Base-by-base conservation (phyloP, 92 coral and sea anemone species). In the Epizoanthus scotinus region DNA sequence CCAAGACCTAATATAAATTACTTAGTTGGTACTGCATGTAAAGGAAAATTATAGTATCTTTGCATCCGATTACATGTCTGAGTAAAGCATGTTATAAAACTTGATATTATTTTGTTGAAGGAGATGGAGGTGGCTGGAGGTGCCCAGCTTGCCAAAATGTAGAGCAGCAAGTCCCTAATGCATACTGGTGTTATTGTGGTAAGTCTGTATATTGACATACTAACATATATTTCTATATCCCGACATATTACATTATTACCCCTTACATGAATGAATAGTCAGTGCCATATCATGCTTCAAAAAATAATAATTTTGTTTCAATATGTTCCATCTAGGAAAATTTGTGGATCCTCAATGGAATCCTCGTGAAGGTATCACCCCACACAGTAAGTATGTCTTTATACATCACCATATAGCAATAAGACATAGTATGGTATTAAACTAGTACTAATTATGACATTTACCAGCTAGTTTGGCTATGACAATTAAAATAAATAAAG, bases 101-200 rank as follows among this genome's bases (percentile, higher is more conserved):
- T 70, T 28, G 52, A 26, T 20, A 44, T n/a, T 71, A n/a, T n/a
- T n/a, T n/a, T 65, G 26, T 54, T 40, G 34, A 69, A 89, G 94
- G 94, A n/a, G 93, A 87, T 62, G 74, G 22, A 82, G 88, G 89
- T 79, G 99, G 99, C 42, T 95, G 99, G 99, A 89, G 99, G 73
- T 95, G 99, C 42, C 99, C 99, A 22, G 98, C 95, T 53, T 95
- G 99, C 84, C 99, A 95, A 75, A 90, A 93, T 59, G 84, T 93
- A 47, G 79, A 86, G 74, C 88, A 90, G 6, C 85, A 71, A 53
- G 87, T 91, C 17, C 99, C 99, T 24, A 91, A 84, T 78, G 90
- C 77, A 20, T 95, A 95, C 86, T 83, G 86, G 67, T 95, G 99
- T 73, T 95, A 91, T 62, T 95, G 99, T 89, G 98, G 98, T 94